Base-by-base conservation (phyloP, 2,113 vertebrate genomes). In the Cacatua alba region DNA sequence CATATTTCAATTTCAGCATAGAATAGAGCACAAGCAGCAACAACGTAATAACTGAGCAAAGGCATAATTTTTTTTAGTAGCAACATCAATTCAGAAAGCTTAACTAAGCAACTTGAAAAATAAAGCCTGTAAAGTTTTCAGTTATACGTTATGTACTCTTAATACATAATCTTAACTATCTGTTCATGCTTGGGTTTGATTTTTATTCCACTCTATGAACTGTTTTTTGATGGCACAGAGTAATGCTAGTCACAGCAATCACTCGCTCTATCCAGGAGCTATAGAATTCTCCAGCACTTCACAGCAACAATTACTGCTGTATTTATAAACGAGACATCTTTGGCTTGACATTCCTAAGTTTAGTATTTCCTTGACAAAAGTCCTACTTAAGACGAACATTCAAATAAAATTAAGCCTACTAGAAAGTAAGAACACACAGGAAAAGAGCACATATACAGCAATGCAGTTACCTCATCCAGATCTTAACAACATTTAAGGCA, bases 351-450 rank as follows among this genome's bases (percentile, higher is more conserved):
- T 78, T 71, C 46, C 48, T 37, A 90, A 71, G 23, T 67, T 91
- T 49, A 92, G 72, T 75, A 88, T 59, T 95, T 93, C 72, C 86
- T 78, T 78, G 72, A 88, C 80, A 84, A 65, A 91, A 87, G 48
- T 68, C 88, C 55, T 86, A 81, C 55, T 93, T 92, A 88, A 95
- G 70, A 64, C 37, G 28, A 88, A 70, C 29, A 63, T 44, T 90
- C 41, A 84, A 84, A 70, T 68, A 89, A 69, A 85, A 88, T 85
- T 82, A 64, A 91, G 59, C 52, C 68, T 76, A 72, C 63, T 62
- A 89, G 41, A 90, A 79, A 81, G 48, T 39, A 83, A n/a, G 63
- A 88, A 81, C 43, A 53, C 31, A 75, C 0, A 82, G 31, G 46
- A 79, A 89, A 76, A 53, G 1, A 53, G 37, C 35, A 90, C 37